Percentiles rank a stretch among this genome's conserved stretches.
These are phyloP conservation scores for Campoletis sonorensis DNA, from an alignment of 1,140 invertebrate species.

Conservation along the genomic window DNA sequence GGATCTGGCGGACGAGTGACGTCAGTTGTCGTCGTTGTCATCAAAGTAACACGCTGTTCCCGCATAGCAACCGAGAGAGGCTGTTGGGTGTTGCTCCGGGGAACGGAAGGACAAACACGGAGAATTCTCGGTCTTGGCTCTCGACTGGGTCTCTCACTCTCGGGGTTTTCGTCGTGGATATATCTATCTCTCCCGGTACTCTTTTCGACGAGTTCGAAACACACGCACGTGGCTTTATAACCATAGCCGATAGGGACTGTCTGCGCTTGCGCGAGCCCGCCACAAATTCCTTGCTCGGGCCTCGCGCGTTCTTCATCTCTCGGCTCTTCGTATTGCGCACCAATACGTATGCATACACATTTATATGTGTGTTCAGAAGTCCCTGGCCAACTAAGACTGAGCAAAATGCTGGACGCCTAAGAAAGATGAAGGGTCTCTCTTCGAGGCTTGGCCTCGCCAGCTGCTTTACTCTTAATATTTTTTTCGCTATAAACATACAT, in stretches of 20 bases:
- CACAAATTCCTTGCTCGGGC: constrained; percentile 5
- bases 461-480: constrained; percentile 8
- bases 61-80: constrained; percentile 70
- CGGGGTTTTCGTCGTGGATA: neutral
- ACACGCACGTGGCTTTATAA: constrained; percentile 19
- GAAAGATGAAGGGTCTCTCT: neutral
- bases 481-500: neutral
- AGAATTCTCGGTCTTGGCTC: constrained; percentile 5
- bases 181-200: constrained; percentile 1
- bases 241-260: neutral
- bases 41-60: constrained; percentile 50
- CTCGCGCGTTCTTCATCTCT: constrained; percentile 2
- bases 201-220: neutral
- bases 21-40: constrained; percentile 56
- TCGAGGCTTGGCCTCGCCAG: constrained; percentile 1
- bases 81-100: constrained; percentile 26
- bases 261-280: constrained; percentile 19
- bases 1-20: constrained; percentile 56
- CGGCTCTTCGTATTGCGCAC: neutral
- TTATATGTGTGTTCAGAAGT: neutral
- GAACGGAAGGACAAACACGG: constrained; percentile 31
- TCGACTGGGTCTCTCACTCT: neutral
- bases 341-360: neutral
- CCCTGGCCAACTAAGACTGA: neutral
- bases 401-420: neutral